Evolutionary conservation across 2,113 vertebrate genomes (phyloP).

Genomic region (Vulpes vulpes): DNA sequence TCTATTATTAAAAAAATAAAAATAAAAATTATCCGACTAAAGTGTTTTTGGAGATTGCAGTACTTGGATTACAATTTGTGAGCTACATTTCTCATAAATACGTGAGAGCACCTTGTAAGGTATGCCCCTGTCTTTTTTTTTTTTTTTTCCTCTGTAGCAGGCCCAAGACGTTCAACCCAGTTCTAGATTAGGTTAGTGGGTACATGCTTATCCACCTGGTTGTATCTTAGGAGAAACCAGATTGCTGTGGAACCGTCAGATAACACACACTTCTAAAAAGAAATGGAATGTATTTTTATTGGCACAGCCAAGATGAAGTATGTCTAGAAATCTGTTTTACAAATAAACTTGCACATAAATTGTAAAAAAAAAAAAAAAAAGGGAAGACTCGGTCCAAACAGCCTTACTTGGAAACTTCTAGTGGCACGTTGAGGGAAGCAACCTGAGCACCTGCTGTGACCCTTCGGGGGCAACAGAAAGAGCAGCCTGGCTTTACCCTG

Average conservation of each 20-base stretch:
- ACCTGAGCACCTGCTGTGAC: not conserved
- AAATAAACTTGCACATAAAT: slow-evolving; percentile 82
- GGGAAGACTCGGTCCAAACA: not conserved
- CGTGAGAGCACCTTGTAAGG: not conserved
- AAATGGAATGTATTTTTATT: slow-evolving; percentile 72
- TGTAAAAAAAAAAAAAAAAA: slow-evolving; percentile 24
- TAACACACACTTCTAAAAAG: slow-evolving; percentile 37
- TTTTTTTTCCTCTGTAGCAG: not conserved
- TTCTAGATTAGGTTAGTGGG: not conserved
- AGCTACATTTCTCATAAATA: not conserved
- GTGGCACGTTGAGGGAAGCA: not conserved
- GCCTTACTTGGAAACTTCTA: not conserved
- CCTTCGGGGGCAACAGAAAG: not conserved
- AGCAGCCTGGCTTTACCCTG: not conserved
- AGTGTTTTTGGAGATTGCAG: not conserved
- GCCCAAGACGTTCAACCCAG: not conserved
- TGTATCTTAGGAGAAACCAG: not conserved
- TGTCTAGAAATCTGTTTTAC: slow-evolving; percentile 77
- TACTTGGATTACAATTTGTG: not conserved
- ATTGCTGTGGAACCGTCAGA: not conserved
- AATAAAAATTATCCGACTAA: not conserved
- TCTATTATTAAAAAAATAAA: no score
- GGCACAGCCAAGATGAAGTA: slow-evolving; percentile 71
- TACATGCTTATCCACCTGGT: not conserved
- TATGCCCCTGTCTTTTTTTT: no score